These are phyloP conservation scores for Serinus canaria DNA, from an alignment of 2,113 vertebrate species.

Conservation along the genomic window DNA sequence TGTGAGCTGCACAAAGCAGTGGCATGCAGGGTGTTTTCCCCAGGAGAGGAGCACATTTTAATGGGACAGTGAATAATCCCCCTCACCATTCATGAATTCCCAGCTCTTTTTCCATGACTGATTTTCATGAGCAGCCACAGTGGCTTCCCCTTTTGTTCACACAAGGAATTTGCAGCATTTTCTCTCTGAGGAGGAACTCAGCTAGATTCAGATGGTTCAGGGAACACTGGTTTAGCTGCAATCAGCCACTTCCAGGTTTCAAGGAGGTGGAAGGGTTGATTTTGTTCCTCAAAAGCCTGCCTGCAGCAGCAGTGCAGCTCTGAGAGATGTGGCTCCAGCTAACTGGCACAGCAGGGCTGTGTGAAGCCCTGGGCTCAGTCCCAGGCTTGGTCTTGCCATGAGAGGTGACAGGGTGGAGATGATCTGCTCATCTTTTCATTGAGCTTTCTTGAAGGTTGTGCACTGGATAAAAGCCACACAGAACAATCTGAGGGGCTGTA, in stretches of 20 bases:
- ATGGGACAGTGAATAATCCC: background rate
- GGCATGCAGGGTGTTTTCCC: background rate
- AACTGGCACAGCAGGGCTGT: background rate
- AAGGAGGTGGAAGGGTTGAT: background rate
- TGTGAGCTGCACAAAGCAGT: background rate
- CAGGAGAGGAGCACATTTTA: background rate
- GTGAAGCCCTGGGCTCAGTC: background rate
- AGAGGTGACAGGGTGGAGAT: background rate
- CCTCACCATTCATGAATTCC: background rate
- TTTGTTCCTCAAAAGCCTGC: background rate
- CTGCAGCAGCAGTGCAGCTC: background rate
- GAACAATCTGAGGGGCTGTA: background rate
- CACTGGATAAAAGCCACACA: background rate
- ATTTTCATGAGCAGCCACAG: rapidly evolving
- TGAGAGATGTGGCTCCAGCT: background rate
- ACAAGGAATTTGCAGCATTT: background rate
- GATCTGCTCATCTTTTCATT: background rate
- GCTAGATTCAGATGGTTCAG: background rate
- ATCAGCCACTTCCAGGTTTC: background rate
- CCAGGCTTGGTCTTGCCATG: background rate
- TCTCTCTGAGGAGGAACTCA: background rate
- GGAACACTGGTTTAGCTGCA: background rate
- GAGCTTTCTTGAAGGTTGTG: background rate
- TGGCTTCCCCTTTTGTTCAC: background rate
- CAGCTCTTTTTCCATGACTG: background rate